phyloP scores from a whole-genome alignment of 2,888 invertebrate species.

The Marasmarcha lunaedactyla region DNA sequence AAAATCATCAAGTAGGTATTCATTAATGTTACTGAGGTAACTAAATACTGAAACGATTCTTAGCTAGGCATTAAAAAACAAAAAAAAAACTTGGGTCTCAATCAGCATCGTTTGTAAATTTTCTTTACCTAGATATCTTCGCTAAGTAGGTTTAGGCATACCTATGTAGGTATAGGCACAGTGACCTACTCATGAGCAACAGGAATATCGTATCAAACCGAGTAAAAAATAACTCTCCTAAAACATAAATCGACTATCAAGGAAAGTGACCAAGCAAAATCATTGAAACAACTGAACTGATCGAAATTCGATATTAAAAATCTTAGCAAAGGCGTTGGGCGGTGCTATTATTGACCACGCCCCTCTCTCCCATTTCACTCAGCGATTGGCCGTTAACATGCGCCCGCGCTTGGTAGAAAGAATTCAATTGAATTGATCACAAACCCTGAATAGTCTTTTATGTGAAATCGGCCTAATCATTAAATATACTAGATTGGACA shows the following conservation, averaged over 20 bases:
- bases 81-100: too few relatives aligned
- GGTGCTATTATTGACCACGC: conserved; percentile 25
- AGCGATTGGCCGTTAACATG: conserved; percentile 41
- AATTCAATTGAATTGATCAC: conserved; percentile 51
- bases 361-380: conserved; percentile 26
- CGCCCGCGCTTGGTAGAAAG: conserved; percentile 41
- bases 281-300: conserved; percentile 26
- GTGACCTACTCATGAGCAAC: too few relatives aligned
- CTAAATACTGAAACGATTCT: too few relatives aligned
- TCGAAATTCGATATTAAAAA: conserved; percentile 41
- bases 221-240: too few relatives aligned
- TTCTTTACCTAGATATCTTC: too few relatives aligned
- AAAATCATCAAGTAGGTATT: too few relatives aligned
- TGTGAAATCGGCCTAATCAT: conserved; percentile 33
- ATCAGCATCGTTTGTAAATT: too few relatives aligned
- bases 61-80: too few relatives aligned
- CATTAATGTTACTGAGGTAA: too few relatives aligned
- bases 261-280: conserved; percentile 16
- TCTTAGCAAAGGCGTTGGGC: conserved; percentile 44
- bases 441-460: conserved; percentile 39
- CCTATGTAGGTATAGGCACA: too few relatives aligned
- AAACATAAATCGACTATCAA: neutral
- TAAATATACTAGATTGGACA: neutral
- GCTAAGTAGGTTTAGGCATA: too few relatives aligned
- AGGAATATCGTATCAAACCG: too few relatives aligned